A percentile compares a stretch with the other conserved stretches of the same genome.
These are phyloP conservation scores for Rhinophrynus dorsalis DNA, from an alignment of 2,797 vertebrate species.

Conservation along the genomic window DNA sequence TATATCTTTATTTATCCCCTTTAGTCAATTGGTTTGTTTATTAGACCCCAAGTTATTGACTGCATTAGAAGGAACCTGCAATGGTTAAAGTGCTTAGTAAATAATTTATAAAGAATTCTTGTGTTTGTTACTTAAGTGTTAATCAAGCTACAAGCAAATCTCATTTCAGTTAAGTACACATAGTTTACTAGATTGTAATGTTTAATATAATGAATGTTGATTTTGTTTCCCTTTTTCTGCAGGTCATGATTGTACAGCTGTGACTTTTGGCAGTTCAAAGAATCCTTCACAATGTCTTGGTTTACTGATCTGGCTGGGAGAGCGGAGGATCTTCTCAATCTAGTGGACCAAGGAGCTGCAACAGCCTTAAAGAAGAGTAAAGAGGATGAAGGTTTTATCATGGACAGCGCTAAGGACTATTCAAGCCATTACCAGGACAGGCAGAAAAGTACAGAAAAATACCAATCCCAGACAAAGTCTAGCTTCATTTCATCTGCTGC, in stretches of 20 bases:
- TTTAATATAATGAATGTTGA: no score
- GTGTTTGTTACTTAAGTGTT: no score
- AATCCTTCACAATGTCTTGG: slow-evolving; percentile 86
- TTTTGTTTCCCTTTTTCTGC: slow-evolving; percentile 36
- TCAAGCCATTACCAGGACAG: slow-evolving; percentile 60
- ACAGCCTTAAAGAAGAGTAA: slow-evolving; percentile 78
- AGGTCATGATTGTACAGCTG: slow-evolving; percentile 41
- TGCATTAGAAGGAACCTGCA: no score
- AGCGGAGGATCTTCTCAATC: slow-evolving; percentile 92
- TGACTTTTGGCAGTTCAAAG: not conserved
- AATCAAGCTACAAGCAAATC: no score
- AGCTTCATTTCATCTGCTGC: slow-evolving; percentile 83
- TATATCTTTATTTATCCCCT: no score
- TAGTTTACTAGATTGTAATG: no score
- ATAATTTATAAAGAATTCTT: no score
- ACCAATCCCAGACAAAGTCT: slow-evolving; percentile 59
- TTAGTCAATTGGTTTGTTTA: no score
- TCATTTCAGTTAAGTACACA: no score
- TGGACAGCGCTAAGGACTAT: slow-evolving; percentile 59
- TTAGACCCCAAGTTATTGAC: no score
- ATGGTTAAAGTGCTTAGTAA: no score
- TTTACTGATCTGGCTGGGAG: slow-evolving; percentile 89
- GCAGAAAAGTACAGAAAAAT: slow-evolving; percentile 57
- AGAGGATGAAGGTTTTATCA: slow-evolving; percentile 50
- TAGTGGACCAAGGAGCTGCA: slow-evolving; percentile 95